Evolutionary conservation across 2,797 vertebrate genomes (phyloP).

Genomic region (Muraenolepis orangiensis): DNA sequence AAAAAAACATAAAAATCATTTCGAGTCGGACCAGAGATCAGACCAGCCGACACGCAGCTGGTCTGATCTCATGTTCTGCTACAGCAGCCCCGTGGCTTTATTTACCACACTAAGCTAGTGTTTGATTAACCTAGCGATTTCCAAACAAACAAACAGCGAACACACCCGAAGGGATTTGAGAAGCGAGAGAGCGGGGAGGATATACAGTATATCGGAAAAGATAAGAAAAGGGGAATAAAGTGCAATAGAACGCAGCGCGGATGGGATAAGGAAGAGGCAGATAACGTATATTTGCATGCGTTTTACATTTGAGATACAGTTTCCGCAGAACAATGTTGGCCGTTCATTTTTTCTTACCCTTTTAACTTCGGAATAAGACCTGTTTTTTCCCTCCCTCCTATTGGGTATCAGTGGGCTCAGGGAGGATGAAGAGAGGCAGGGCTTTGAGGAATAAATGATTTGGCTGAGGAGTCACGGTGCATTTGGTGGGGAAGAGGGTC

Average conservation of each 20-base stretch:
- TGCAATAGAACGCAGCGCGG: neutral
- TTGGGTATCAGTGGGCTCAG: neutral
- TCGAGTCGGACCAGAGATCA: neutral
- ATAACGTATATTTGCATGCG: neutral
- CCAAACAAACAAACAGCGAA: neutral
- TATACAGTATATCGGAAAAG: neutral
- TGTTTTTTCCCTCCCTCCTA: neutral
- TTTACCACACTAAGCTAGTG: constrained; percentile 1
- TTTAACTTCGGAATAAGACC: neutral
- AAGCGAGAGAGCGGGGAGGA: neutral
- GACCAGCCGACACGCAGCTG: neutral
- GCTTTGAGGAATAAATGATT: neutral
- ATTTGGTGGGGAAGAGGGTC: neutral
- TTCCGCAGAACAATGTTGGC: no score
- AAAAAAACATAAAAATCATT: no score
- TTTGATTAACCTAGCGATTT: neutral
- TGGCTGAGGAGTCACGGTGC: neutral
- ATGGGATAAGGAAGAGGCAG: neutral
- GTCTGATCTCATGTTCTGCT: neutral
- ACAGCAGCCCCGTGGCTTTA: neutral
- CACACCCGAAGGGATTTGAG: neutral
- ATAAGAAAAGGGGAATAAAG: neutral
- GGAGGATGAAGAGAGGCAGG: neutral
- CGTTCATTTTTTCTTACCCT: neutral
- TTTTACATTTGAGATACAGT: neutral